phyloP scores from a whole-genome alignment of 2,888 invertebrate genomes.

The Sipha maydis region DNA sequence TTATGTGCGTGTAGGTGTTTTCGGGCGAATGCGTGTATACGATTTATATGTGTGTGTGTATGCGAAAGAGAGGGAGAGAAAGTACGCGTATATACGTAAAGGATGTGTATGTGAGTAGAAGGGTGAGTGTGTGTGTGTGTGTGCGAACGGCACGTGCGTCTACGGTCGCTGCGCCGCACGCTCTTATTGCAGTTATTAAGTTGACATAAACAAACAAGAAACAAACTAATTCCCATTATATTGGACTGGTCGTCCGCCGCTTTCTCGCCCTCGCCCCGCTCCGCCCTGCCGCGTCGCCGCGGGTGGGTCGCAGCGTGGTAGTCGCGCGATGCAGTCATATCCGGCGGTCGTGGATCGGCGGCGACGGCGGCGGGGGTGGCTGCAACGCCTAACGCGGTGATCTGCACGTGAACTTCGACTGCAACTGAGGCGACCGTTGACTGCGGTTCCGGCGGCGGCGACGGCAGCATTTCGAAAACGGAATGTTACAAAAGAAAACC shows the following conservation, averaged over 20 bases:
- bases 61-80: no score
- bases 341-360: neutral
- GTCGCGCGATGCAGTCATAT: no score
- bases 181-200: conserved; percentile 61
- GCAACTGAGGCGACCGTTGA: neutral
- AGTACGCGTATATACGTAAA: no score
- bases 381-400: neutral
- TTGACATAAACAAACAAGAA: conserved; percentile 62
- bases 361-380: neutral
- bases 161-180: conserved; percentile 30
- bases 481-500: no score
- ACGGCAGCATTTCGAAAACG: neutral
- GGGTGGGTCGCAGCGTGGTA: neutral
- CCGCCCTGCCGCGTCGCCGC: conserved; percentile 1
- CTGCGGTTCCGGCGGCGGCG: neutral
- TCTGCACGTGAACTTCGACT: conserved; percentile 29
- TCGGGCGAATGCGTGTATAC: no score
- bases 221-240: conserved; percentile 61
- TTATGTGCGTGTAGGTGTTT: no score
- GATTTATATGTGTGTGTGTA: no score
- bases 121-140: neutral
- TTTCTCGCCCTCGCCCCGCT: neutral
- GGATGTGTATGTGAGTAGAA: no score
- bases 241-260: conserved; percentile 35
- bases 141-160: conserved; percentile 56